Percentiles rank a stretch among this genome's conserved stretches.
Evolutionary conservation across 2,888 invertebrate genomes (phyloP).

Genomic region (Harmothoe impar): DNA sequence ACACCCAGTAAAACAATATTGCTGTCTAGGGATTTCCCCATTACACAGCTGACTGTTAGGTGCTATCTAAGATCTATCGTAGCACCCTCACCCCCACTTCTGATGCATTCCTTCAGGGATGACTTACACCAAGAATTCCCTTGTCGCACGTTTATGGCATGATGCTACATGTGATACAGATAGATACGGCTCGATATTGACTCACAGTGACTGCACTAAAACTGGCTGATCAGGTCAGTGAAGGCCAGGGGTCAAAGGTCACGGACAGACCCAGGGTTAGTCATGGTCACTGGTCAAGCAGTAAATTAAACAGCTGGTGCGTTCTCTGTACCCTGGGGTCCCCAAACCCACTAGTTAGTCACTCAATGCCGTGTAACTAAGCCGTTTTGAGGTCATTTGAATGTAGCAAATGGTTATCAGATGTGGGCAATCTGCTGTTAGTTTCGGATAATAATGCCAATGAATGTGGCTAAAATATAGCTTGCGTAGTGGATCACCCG

Average conservation of each 20-base stretch:
- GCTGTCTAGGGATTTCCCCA: no score
- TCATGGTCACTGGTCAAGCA: background rate
- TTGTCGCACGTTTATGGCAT: background rate
- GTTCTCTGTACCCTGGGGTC: background rate
- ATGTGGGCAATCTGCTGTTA: no score
- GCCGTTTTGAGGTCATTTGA: constrained; percentile 5
- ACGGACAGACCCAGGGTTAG: background rate
- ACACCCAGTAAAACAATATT: no score
- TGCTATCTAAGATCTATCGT: background rate
- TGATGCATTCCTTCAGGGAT: background rate
- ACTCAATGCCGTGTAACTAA: background rate
- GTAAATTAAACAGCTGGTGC: background rate
- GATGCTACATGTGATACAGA: background rate
- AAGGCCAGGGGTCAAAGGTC: background rate
- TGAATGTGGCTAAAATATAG: no score
- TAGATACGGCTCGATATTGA: background rate
- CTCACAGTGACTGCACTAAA: background rate
- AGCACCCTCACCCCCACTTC: background rate
- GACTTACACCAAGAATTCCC: background rate
- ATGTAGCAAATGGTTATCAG: background rate
- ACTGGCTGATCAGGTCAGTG: background rate
- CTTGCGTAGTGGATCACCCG: no score
- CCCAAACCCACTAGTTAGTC: background rate
- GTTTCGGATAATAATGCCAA: no score
- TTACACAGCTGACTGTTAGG: background rate